Evolutionary conservation across 2,797 vertebrate species (phyloP), one percentile per base, ranked within the genome.

Genomic region (Choloepus didactylus): DNA sequence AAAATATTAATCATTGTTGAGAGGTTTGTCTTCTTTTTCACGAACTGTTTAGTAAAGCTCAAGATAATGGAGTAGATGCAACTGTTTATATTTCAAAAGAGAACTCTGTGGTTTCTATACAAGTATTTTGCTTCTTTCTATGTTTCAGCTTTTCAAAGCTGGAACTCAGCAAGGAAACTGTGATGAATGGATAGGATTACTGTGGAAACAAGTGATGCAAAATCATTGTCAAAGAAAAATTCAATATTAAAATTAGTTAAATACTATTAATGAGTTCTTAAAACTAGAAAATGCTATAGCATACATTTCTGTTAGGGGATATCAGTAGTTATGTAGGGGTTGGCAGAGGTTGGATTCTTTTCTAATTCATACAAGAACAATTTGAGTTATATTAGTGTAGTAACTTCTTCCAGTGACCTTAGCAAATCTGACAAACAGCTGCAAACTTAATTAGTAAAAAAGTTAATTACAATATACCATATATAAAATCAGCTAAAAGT

Each of bases 121-220:
- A 70, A 38, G 27, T 46, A 67, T 54, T 67, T 67, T 81, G 35
- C 46, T 83, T 70, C 56, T 82, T 76, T 90, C 66, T 27, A 90
- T 67, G 49, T 87, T 89, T 67, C 54, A 67, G 67, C 31, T 81
- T 90, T 93, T 93, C 79, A 81, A 81, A 94, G 44, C 29, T 94
- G 49, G 27, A 84, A 73, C n/a, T 94, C 56, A 67, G 87, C 35
- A 85, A 86, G 72, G 27, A 51, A 82, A 91, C 18, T 69, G 16
- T 35, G 35, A 35, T 3, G 44, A 89, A 73, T 82, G 29, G 59
- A 35, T 18, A 92, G 29, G 27, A 88, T 86, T 85, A 67, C 27
- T 54, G 6, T 75, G 59, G 44, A 93, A 93, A 95, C 6, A 73
- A 87, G 38, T 77, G 75, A 60, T 25, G 38, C 49, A 90, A 87